Conservation (phyloP, 2,797 vertebrate species). For the Macropodus opercularis region DNA sequence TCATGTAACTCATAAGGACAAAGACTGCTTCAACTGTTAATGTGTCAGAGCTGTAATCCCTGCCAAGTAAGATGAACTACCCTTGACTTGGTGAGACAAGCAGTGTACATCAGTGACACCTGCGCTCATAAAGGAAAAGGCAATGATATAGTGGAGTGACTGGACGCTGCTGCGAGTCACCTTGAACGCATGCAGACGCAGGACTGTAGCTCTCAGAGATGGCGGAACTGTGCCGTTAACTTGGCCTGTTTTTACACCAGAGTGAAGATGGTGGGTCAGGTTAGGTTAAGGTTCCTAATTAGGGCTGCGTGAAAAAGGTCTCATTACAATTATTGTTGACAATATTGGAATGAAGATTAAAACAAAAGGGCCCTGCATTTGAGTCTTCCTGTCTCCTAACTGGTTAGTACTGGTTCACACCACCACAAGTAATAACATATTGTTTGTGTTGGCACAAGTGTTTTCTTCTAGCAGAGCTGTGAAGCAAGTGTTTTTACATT, state of each 20-base stretch:
- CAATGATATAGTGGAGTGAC: slow-evolving; percentile 30
- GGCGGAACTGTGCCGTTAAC: too few species aligned
- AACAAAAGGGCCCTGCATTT: too few species aligned
- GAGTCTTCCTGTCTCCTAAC: too few species aligned
- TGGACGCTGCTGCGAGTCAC: neutral
- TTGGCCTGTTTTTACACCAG: too few species aligned
- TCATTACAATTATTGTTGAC: too few species aligned
- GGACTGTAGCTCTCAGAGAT: too few species aligned
- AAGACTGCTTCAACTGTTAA: slow-evolving; percentile 7
- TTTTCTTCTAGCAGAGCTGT: slow-evolving; percentile 31
- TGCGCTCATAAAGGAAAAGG: slow-evolving; percentile 42
- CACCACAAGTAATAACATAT: slow-evolving; percentile 45
- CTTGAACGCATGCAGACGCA: slow-evolving; percentile 18
- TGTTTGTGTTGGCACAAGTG: slow-evolving; percentile 42
- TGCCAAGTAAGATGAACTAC: slow-evolving; percentile 29
- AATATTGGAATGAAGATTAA: too few species aligned
- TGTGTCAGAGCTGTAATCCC: slow-evolving; percentile 22
- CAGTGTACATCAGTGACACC: slow-evolving; percentile 41
- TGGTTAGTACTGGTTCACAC: neutral
- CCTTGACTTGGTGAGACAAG: slow-evolving; percentile 23
- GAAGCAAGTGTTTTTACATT: slow-evolving; percentile 42
- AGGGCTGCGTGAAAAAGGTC: too few species aligned
- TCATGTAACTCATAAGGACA: neutral
- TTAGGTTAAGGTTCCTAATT: too few species aligned
- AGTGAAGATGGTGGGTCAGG: too few species aligned